Evolutionary conservation across 2,888 invertebrate species (phyloP).

Genomic region (Furcula furcula): DNA sequence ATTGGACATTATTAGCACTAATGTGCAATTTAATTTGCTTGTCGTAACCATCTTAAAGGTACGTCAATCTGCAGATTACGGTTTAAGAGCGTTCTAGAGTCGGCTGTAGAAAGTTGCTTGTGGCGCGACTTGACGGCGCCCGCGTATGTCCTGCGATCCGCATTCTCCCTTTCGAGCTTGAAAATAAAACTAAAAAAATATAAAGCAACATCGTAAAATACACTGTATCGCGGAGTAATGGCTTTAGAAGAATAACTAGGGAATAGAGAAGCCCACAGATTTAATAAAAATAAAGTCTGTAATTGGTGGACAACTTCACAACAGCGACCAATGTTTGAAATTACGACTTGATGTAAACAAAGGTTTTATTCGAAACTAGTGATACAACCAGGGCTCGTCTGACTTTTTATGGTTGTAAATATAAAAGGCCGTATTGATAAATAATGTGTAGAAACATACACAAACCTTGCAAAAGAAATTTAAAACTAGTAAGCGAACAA

Average conservation of each 20-base stretch:
- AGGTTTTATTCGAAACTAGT: not conserved
- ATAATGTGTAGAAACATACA: too few relatives aligned
- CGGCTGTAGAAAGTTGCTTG: conserved; percentile 79
- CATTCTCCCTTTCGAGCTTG: conserved; percentile 70
- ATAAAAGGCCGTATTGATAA: too few relatives aligned
- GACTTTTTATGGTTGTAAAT: too few relatives aligned
- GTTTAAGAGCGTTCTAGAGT: conserved; percentile 79
- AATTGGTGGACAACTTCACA: conserved; percentile 1
- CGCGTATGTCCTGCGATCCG: conserved; percentile 75
- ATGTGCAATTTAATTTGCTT: conserved; percentile 71
- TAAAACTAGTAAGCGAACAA: too few relatives aligned
- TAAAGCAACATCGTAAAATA: conserved; percentile 61
- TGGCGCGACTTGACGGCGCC: conserved; percentile 78
- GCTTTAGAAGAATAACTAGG: conserved; percentile 50
- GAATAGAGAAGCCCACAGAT: conserved; percentile 49
- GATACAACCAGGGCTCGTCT: too few relatives aligned
- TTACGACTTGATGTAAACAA: not conserved
- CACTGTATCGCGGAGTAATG: conserved; percentile 52
- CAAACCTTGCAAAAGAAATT: too few relatives aligned
- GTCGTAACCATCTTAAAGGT: conserved; percentile 72
- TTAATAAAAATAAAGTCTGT: conserved; percentile 22
- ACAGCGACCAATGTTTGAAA: not conserved
- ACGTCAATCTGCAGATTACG: conserved; percentile 79
- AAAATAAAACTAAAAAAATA: conserved; percentile 68
- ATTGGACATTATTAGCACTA: conserved; percentile 57